phyloP scores from a whole-genome alignment of 1,140 invertebrate genomes.

The Euura lappo region DNA sequence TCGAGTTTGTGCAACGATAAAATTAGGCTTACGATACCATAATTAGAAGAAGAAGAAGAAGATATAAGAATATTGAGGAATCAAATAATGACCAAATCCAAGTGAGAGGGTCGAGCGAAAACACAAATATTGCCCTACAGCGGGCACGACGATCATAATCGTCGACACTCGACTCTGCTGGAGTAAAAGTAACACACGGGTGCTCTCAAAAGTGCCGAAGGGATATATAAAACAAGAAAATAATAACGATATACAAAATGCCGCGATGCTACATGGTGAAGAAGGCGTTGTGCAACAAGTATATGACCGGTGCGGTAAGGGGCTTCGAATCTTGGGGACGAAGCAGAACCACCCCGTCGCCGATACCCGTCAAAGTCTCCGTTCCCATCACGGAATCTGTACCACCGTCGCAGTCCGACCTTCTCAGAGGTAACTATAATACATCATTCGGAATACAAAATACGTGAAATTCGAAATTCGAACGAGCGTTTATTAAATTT shows the following conservation, averaged over 20 bases:
- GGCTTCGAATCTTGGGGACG: slow-evolving; percentile 54
- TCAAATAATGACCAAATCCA: neutral
- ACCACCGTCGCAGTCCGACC: slow-evolving; percentile 22
- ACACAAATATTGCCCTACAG: neutral
- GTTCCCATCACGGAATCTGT: slow-evolving; percentile 29
- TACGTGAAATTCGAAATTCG: too few species aligned
- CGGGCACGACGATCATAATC: too few species aligned
- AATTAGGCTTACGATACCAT: neutral
- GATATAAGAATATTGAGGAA: neutral
- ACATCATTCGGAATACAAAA: too few species aligned
- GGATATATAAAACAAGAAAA: too few species aligned
- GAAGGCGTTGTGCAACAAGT: slow-evolving; percentile 63
- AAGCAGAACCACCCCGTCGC: slow-evolving; percentile 42
- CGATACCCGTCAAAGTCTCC: slow-evolving; percentile 34
- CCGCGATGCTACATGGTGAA: slow-evolving; percentile 66
- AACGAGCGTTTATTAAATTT: too few species aligned
- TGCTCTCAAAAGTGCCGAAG: too few species aligned
- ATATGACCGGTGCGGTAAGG: slow-evolving; percentile 54
- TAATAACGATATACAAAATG: slow-evolving; percentile 44
- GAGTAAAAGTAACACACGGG: too few species aligned
- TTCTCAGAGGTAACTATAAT: slow-evolving; percentile 35
- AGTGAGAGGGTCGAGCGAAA: neutral
- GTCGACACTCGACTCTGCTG: too few species aligned
- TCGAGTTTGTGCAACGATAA: slow-evolving; percentile 5
- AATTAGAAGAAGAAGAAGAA: neutral